Evolutionary conservation across 92 coral and sea anemone genomes (phyloP).

Genomic region (Meandrina meandrites): DNA sequence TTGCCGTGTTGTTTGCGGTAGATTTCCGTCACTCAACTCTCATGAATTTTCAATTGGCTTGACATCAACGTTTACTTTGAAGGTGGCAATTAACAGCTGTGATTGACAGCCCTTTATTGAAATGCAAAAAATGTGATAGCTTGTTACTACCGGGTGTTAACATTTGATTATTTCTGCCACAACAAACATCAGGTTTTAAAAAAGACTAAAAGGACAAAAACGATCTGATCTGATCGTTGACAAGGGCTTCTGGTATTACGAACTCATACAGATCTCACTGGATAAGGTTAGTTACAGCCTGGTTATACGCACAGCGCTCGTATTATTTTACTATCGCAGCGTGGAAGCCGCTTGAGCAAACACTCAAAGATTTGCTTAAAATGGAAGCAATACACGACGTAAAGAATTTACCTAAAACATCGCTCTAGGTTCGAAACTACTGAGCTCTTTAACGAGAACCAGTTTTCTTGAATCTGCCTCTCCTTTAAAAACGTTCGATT

Average conservation of each 20-base stretch:
- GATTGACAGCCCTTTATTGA: constrained; percentile 57
- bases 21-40: constrained; percentile 33
- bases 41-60: constrained; percentile 47
- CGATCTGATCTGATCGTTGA: constrained; percentile 4
- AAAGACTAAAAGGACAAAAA: constrained; percentile 12
- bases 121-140: constrained; percentile 58
- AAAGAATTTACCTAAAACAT: not conserved
- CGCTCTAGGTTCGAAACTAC: not conserved
- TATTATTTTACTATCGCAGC: too few relatives aligned
- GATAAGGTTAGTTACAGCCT: constrained; percentile 29
- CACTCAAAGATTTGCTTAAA: constrained; percentile 21
- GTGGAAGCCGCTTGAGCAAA: constrained; percentile 6
- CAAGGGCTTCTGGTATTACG: constrained; percentile 4
- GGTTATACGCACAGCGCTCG: not conserved
- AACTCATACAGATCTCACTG: not conserved
- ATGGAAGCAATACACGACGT: constrained; percentile 7
- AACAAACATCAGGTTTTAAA: constrained; percentile 27
- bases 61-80: constrained; percentile 48
- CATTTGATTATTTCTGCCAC: constrained; percentile 34
- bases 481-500: not conserved
- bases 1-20: constrained; percentile 24
- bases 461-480: not conserved
- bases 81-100: constrained; percentile 43
- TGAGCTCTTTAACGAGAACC: too few relatives aligned
- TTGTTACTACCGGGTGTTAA: constrained; percentile 48